phyloP scores from a whole-genome alignment of 2,888 invertebrate genomes.

The Acleris holmiana region DNA sequence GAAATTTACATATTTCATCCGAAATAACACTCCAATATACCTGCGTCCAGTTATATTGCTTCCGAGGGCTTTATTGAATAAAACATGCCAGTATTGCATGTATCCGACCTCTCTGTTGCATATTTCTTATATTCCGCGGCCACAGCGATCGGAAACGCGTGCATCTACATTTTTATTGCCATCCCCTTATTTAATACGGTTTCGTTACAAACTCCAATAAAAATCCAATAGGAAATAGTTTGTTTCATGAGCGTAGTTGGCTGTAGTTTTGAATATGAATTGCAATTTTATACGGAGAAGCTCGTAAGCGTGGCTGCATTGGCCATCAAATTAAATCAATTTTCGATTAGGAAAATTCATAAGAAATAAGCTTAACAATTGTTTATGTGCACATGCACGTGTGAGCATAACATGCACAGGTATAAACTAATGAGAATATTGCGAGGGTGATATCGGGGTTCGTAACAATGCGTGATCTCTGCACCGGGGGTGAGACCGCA shows the following conservation, averaged over 20 bases:
- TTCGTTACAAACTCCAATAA: constrained; percentile 46
- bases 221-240: constrained; percentile 39
- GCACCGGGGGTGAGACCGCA: constrained; percentile 31
- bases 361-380: no score
- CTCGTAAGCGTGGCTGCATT: constrained; percentile 30
- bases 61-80: constrained; percentile 70
- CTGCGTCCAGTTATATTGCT: constrained; percentile 66
- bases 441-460: constrained; percentile 24
- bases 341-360: constrained; percentile 22
- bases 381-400: not conserved
- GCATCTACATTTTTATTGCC: constrained; percentile 72
- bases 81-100: constrained; percentile 76
- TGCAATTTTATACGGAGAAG: constrained; percentile 31
- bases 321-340: constrained; percentile 25
- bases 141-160: constrained; percentile 53
- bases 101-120: constrained; percentile 67
- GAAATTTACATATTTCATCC: constrained; percentile 49
- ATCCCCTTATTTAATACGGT: constrained; percentile 49
- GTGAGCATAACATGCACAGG: constrained; percentile 12
- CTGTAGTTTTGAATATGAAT: constrained; percentile 38
- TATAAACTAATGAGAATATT: constrained; percentile 25
- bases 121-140: constrained; percentile 70
- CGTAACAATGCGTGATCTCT: constrained; percentile 17
- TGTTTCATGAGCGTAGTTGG: constrained; percentile 40
- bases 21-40: constrained; percentile 62